Base-by-base conservation (phyloP, 2,888 invertebrate species). In the Drosophila kanekoi region DNA sequence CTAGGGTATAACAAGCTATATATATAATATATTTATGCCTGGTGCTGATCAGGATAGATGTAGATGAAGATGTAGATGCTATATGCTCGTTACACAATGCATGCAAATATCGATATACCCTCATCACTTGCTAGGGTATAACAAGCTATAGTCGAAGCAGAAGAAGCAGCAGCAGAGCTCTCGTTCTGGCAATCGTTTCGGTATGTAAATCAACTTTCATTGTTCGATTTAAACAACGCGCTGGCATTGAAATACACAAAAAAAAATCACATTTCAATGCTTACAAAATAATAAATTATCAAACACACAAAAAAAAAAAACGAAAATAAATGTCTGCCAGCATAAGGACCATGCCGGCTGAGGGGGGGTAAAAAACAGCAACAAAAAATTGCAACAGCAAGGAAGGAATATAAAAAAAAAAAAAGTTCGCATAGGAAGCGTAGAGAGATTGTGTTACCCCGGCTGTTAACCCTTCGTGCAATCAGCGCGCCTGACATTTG, bases 151-250 rank as follows among this genome's bases (percentile, higher is more conserved):
- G 11, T 20, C 14, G 52, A 14, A 6, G 43, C 41, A 83, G 85
- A 83, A 86, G 28, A 8, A 28, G 28, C 8, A 28, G 28, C 8
- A 28, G 28, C 44, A 85, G 85, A 84, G 85, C 78, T 87, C 78
- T 84, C 65, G 52, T 35, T 43, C 54, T 48, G 81, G 35, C 67
- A 87, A 85, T 16, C 91, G 89, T 91, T 91, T 91, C 90, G 92
- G 92, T 92, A 92, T 92, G 92, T 92, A 92, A 92, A 92, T 92
- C 92, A 92, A 91, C 91, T 90, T 90, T 90, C 90, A 92, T 92
- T 91, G 89, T 91, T 91, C 89, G 81, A 81, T 69, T 78, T 80
- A 75, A 81, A 75, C 67, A 78, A 71, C 82, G 67, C 70, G 60
- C 65, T 54, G 62, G 56, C 74, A 78, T 63, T 63, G 53, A 70